Percentiles rank a stretch among this genome's conserved stretches.
These are phyloP conservation scores for Emydoidea blandingii DNA, from an alignment of 2,797 vertebrate species.

Conservation along the genomic window DNA sequence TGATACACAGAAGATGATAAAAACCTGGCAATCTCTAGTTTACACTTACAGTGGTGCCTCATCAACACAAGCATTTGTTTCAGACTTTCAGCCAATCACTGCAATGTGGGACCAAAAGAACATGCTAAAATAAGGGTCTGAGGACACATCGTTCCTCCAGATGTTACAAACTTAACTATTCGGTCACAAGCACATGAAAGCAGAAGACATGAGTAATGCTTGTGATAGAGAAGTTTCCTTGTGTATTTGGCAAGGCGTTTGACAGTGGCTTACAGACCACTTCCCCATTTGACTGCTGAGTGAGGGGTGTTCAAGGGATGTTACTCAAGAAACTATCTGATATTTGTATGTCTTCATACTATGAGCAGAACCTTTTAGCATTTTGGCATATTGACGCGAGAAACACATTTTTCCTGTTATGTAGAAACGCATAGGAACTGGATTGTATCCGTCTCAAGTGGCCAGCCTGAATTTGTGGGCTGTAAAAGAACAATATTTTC, in stretches of 20 bases:
- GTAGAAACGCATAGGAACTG: slow-evolving; percentile 4
- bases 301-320: background rate
- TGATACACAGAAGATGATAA: background rate
- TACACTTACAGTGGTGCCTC: background rate
- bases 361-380: background rate
- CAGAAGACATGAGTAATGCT: background rate
- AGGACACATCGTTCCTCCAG: background rate
- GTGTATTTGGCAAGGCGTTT: slow-evolving; percentile 26
- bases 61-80: background rate
- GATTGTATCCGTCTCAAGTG: slow-evolving; percentile 35
- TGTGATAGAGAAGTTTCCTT: background rate
- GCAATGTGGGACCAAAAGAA: background rate
- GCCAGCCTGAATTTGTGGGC: background rate
- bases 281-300: background rate
- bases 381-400: slow-evolving; percentile 25
- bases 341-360: background rate
- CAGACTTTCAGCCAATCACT: background rate
- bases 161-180: slow-evolving; percentile 8
- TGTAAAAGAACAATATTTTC: background rate
- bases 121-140: background rate
- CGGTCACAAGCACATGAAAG: background rate
- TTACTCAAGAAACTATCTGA: background rate
- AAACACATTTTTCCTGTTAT: slow-evolving; percentile 12
- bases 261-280: slow-evolving; percentile 36
- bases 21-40: background rate